Conservation (phyloP, 2,113 vertebrate genomes). For the Brachypteracias leptosomus region DNA sequence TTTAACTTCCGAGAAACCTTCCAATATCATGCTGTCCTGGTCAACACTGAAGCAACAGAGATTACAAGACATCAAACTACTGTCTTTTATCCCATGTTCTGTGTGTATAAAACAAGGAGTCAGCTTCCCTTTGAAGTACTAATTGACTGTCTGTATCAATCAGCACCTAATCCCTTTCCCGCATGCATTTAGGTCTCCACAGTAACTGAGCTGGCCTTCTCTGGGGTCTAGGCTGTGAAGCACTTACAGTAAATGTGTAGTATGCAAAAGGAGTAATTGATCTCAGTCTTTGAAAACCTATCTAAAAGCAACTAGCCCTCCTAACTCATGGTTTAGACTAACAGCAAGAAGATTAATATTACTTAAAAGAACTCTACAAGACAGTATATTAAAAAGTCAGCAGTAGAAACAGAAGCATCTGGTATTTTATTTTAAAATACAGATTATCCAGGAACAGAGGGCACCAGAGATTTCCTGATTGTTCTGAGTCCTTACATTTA, state of each 20-base stretch:
- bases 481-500: background rate
- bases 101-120: constrained; percentile 71
- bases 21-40: constrained; percentile 64
- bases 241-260: constrained; percentile 31
- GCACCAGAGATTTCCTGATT: background rate
- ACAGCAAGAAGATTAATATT: background rate
- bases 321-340: background rate
- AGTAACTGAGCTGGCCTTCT: constrained; percentile 68
- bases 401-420: background rate
- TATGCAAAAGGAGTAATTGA: constrained; percentile 14
- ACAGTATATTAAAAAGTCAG: background rate
- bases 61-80: constrained; percentile 71
- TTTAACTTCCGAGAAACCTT: constrained; percentile 71
- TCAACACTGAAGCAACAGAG: constrained; percentile 70
- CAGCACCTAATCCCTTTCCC: constrained; percentile 73
- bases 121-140: constrained; percentile 78
- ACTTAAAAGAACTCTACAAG: background rate
- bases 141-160: constrained; percentile 82
- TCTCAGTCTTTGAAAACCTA: background rate
- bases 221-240: constrained; percentile 10
- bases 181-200: constrained; percentile 67
- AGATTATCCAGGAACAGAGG: background rate
- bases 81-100: constrained; percentile 72
- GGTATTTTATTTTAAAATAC: background rate
- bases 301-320: background rate